Evolutionary conservation across 2,888 invertebrate species (phyloP), one percentile per base, ranked within the genome.

Genomic region (Gortyna flavago): DNA sequence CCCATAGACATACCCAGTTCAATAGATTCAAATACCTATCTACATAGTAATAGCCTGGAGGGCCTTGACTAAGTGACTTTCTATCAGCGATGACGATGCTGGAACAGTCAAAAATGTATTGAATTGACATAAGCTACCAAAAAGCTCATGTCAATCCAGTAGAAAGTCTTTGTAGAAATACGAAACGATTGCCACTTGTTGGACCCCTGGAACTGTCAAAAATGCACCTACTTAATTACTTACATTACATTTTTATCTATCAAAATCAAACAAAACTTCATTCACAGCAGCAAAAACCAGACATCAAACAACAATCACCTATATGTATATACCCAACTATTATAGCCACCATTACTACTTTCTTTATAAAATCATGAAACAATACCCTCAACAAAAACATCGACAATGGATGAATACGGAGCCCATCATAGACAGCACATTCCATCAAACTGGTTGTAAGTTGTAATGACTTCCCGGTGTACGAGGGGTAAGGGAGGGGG

Each of bases 401-500:
- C 62, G 41, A 79, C 82, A 78, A 83, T 87, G 48, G 71, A 70
- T 81, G 80, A 66, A 76, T 80, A 75, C 75, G 29, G n/a, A 73
- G 51, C 32, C 78, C 62, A 75, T 75, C 77, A 72, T 66, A 80
- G 82, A 83, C 77, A 80, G 77, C 81, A 78, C 87, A 88, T 90
- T 89, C 90, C 86, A 81, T 83, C 84, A 88, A 84, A 89, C 87
- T 73, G 84, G 85, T 89, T 86, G 62, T 86, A 85, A 86, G 85
- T 89, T 86, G 62, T 86, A 85, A 86, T 88, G 80, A 87, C 90
- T 89, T 90, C 90, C 90, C 79, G 80, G 87, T 83, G 79, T 69
- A 72, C 72, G 48, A 48, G 38, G 48, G 41, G 48, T 67, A 62
- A 65, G 64, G 61, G 75, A 67, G 32, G 69, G 44, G 75, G 73